Evolutionary conservation across 2,888 invertebrate species (phyloP), one percentile per base, ranked within the genome.

Genomic region (Cacoxenus indagator): DNA sequence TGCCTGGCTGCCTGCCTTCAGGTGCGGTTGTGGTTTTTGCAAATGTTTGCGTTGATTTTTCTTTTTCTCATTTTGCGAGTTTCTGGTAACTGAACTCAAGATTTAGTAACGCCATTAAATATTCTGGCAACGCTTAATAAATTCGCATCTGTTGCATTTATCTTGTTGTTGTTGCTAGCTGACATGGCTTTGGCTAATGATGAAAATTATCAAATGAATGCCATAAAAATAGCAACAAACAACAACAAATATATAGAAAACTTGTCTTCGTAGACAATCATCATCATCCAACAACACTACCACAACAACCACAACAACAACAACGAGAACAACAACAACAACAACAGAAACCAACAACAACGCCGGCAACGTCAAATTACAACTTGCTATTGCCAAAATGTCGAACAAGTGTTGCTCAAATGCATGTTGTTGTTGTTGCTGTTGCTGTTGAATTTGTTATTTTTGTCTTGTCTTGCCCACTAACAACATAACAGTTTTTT

Each of bases 71-170:
- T 55, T 26, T 27, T 59, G 61, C 22, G 19, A n/a, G 29, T 65
- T 69, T 66, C 64, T 66, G 67, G 17, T 65, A 65, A 43, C 24
- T 55, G 14, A 45, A 64, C 14, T 26, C 67, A 67, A 75, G 74
- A 80, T 78, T 72, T 73, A 77, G 70, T 74, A 64, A 68, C 66
- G 67, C 75, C 70, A 74, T 82, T 80, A 77, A 78, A 76, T 75
- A 62, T 67, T 67, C 45, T 71, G 72, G 70, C 71, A 72, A 75
- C 72, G 69, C 71, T 69, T 68, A 70, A 68, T 69, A 72, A 73
- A 73, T 72, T 76, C 68, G 71, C 69, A 73, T 69, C 68, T 65
- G 54, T 71, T 43, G 51, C 17, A 22, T 11, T 19, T 61, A 43
- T 61, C 8, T 4, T 65, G 37, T 51, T 54, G 65, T 51, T 51